Base-by-base conservation (phyloP, 2,113 vertebrate species). In the Tamias sibiricus region DNA sequence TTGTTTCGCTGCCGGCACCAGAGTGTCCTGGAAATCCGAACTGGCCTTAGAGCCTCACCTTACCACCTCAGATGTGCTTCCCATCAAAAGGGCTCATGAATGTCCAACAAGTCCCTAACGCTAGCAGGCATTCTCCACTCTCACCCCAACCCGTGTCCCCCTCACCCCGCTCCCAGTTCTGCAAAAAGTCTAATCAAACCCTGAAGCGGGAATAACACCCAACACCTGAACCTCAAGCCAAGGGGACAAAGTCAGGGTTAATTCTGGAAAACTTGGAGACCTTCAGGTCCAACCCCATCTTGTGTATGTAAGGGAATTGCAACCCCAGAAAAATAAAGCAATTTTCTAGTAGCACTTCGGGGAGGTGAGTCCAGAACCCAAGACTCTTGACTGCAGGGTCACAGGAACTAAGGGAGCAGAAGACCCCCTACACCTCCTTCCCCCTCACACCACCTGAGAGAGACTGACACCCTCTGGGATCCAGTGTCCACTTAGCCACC, bases 11-110 rank as follows among this genome's bases (percentile, higher is more conserved):
- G 64, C 91, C 26, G 40, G 52, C 77, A 79, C 47, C 28, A 10
- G 52, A 47, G 19, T 30, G 7, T 86, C 88, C 59, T 54, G 54
- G 59, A 80, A 57, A 54, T 84, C 69, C 0, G 8, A 84, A 68
- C 71, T 97, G 57, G 62, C 69, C 37, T 16, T 44, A 52, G 68
- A 64, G 42, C 75, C 26, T 90, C 92, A 87, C 92, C 95, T 96
- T 90, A 66, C n/a, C 75, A 49, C 40, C 59, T 35, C 59, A 71
- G 40, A 88, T 68, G 76, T 69, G 81, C 85, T 80, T 49, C 28
- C n/a, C 75, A 82, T 44, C 82, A 40, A 52, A 59, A 0, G 30
- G 22, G 47, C 66, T 66, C 66, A 6, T 1, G 35, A 52, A 69
- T 6, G 35, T 32, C 40, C 2, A 6, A 32, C 35, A 87, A 28